Conservation (phyloP, 2,113 vertebrate genomes). For the Ceyx margarethae region DNA sequence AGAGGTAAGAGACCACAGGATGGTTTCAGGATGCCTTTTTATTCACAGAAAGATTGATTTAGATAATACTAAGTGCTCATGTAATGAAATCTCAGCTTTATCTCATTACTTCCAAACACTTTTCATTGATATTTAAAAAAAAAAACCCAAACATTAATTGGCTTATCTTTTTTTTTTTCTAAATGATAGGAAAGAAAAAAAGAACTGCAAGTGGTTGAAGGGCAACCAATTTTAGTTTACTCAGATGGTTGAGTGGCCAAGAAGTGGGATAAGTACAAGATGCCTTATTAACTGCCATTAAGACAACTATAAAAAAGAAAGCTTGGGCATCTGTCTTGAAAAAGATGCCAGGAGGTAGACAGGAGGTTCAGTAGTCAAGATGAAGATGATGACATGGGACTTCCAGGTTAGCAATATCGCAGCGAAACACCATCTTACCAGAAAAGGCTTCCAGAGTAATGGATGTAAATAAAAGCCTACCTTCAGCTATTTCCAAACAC, state of each 20-base stretch:
- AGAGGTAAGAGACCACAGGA: constrained; percentile 64
- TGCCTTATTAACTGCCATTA: background rate
- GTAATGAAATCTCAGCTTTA: background rate
- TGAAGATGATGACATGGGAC: background rate
- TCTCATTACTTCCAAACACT: background rate
- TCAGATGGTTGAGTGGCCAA: background rate
- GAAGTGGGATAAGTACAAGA: background rate
- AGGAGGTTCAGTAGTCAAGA: background rate
- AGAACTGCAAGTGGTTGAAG: background rate
- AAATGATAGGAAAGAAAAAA: background rate
- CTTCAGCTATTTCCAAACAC: background rate
- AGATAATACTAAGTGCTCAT: background rate
- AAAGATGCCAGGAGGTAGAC: background rate
- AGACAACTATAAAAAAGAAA: background rate
- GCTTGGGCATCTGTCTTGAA: background rate
- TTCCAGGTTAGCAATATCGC: background rate
- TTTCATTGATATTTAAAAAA: background rate
- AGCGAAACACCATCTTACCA: background rate
- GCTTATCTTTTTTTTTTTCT: background rate
- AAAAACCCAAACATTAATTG: background rate
- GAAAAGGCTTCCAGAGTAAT: background rate
- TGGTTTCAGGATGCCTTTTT: background rate
- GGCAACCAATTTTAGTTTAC: background rate
- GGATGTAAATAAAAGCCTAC: background rate
- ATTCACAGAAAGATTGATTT: background rate